Percentiles rank a stretch among this genome's conserved stretches.
These are phyloP conservation scores for Dichetophora obliterata DNA, from an alignment of 2,888 invertebrate genomes.

Conservation along the genomic window DNA sequence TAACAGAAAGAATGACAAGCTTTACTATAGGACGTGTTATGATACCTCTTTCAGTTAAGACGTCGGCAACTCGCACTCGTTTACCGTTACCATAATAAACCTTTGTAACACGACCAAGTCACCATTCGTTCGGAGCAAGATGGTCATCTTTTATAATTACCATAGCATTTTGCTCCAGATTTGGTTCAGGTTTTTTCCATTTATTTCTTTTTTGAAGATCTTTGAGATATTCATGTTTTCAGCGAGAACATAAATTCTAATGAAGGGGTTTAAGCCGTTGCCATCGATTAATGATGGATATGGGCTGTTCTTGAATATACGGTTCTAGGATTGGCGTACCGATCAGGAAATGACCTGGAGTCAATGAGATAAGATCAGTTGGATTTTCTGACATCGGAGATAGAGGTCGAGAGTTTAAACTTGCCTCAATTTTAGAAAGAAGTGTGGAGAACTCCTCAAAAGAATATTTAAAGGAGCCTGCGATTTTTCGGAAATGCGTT, in stretches of 20 bases:
- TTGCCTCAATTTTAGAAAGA: neutral
- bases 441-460: conserved; percentile 1
- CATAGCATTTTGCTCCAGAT: neutral
- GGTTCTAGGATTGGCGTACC: no score
- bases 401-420: neutral
- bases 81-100: no score
- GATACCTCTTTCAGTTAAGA: no score
- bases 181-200: neutral
- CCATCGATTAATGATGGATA: no score
- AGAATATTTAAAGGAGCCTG: neutral
- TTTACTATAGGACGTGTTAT: no score
- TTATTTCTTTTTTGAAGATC: neutral
- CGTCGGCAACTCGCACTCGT: no score
- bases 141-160: neutral
- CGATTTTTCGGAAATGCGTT: neutral
- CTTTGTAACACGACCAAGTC: no score
- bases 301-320: no score
- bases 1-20: no score
- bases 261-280: neutral
- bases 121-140: no score
- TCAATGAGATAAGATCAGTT: neutral
- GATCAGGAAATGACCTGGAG: no score
- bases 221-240: neutral
- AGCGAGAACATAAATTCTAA: neutral
- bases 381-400: neutral